Evolutionary conservation across 2,113 vertebrate genomes (phyloP).

Genomic region (Uria lomvia): DNA sequence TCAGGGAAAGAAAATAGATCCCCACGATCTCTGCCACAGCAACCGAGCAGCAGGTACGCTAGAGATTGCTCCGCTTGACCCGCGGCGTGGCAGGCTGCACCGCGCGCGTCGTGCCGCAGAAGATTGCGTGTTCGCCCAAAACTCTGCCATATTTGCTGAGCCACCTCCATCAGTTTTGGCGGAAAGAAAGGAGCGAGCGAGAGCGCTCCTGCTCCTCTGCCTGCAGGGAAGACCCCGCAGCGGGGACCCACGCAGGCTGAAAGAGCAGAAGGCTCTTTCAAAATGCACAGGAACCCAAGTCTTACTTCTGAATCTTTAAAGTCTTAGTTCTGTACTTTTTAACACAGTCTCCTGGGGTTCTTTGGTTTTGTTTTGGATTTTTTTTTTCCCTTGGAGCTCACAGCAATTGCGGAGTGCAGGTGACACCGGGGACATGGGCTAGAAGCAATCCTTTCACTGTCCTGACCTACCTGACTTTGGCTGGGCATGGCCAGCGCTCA

Average conservation of each 20-base stretch:
- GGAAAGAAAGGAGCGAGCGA: not conserved
- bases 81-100: not conserved
- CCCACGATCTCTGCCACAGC: not conserved
- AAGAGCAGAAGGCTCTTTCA: not conserved
- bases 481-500: not conserved
- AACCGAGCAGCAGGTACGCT: no score
- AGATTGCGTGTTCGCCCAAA: not conserved
- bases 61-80: not conserved
- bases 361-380: not conserved
- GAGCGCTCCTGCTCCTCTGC: not conserved
- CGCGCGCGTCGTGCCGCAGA: not conserved
- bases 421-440: not conserved
- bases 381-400: not conserved
- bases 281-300: not conserved
- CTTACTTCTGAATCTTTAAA: not conserved
- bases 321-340: not conserved
- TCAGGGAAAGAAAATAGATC: not conserved
- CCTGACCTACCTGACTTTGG: not conserved
- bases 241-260: not conserved
- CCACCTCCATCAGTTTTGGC: not conserved
- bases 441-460: not conserved
- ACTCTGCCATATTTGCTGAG: not conserved
- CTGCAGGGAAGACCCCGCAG: not conserved
- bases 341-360: not conserved
- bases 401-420: fast-evolving